Evolutionary conservation across 1,140 invertebrate species (phyloP).

Genomic region (Euura lappo): DNA sequence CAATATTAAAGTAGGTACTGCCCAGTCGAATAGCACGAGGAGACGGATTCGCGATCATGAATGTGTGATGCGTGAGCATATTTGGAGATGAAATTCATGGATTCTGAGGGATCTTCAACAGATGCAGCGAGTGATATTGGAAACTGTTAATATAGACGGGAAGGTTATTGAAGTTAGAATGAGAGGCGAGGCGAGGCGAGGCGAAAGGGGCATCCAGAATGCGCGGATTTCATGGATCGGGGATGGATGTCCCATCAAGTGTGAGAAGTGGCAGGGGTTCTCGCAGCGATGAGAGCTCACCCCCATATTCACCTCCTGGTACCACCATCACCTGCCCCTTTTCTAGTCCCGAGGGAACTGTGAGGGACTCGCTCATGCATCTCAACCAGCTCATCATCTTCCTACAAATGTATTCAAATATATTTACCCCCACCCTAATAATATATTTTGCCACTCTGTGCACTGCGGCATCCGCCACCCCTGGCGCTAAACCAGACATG

Average conservation of each 20-base stretch:
- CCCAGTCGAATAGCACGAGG: too few species aligned
- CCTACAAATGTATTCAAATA: conserved; percentile 43
- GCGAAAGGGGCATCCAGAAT: not conserved
- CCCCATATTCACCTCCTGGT: not conserved
- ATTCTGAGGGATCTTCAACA: not conserved
- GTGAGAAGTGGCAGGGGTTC: conserved; percentile 11
- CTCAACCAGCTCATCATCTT: conserved; percentile 32
- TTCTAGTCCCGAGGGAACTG: not conserved
- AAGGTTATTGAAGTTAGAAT: not conserved
- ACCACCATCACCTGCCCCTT: not conserved
- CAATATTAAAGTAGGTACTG: too few species aligned
- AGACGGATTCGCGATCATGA: too few species aligned
- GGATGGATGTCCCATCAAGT: conserved; percentile 1
- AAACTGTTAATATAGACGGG: conserved; percentile 11
- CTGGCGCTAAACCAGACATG: not conserved
- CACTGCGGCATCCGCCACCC: not conserved
- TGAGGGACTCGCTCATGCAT: conserved; percentile 30
- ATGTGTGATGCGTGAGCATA: too few species aligned
- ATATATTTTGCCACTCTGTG: not conserved
- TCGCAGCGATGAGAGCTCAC: conserved; percentile 1
- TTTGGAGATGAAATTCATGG: too few species aligned
- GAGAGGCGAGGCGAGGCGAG: not conserved
- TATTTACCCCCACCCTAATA: conserved; percentile 32
- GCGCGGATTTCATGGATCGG: not conserved
- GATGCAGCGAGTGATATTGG: not conserved